Conservation (phyloP, 2,888 invertebrate species). For the Helleia helle region DNA sequence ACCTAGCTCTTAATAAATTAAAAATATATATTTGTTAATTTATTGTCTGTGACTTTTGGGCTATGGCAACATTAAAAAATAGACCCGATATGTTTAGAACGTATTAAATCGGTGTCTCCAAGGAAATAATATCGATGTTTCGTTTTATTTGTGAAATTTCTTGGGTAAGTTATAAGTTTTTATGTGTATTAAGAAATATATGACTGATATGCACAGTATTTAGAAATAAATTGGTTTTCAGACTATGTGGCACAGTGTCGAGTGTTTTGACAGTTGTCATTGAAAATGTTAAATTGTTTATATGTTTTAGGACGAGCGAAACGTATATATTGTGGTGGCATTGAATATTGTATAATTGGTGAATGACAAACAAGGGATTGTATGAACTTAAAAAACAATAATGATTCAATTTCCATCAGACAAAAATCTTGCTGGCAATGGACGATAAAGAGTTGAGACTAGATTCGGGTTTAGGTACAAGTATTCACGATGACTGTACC, state of each 20-base stretch:
- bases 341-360: conserved; percentile 9
- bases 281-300: conserved; percentile 58
- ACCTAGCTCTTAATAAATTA: too few relatives aligned
- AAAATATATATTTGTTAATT: too few relatives aligned
- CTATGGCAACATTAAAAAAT: conserved; percentile 33
- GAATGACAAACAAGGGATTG: conserved; percentile 7
- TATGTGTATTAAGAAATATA: not conserved
- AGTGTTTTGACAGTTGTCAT: conserved; percentile 70
- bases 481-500: conserved; percentile 49
- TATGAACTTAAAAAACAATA: conserved; percentile 39
- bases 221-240: conserved; percentile 16
- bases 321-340: conserved; percentile 14
- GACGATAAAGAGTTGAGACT: conserved; percentile 62
- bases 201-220: conserved; percentile 1
- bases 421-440: conserved; percentile 45
- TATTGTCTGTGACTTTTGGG: too few relatives aligned
- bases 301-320: conserved; percentile 55
- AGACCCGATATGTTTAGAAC: conserved; percentile 53
- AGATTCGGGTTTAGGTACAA: conserved; percentile 46
- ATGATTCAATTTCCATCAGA: conserved; percentile 31
- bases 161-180: conserved; percentile 29
- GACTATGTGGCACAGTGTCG: conserved; percentile 65
- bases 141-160: conserved; percentile 27
- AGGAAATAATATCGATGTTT: conserved; percentile 69
- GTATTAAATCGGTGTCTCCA: conserved; percentile 70